Evolutionary conservation across 2,888 invertebrate species (phyloP).

Genomic region (Ormyrus nitidulus): DNA sequence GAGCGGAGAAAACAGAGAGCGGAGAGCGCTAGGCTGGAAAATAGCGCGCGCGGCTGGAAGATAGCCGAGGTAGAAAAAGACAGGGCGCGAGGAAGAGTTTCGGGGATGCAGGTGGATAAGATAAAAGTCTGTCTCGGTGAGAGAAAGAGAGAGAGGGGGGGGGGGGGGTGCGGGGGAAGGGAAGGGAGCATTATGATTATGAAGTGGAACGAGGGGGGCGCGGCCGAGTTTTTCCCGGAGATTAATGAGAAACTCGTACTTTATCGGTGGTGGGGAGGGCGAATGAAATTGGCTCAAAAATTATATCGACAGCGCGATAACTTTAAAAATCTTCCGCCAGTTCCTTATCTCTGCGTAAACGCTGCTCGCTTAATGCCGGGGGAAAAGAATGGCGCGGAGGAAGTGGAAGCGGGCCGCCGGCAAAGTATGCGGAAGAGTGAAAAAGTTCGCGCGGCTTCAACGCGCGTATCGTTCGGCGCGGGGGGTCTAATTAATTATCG

Average conservation of each 20-base stretch:
- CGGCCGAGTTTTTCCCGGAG: conserved; percentile 16
- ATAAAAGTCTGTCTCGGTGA: conserved; percentile 55
- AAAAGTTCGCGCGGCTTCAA: conserved; percentile 4
- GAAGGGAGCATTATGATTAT: background rate
- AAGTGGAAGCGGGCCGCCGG: background rate
- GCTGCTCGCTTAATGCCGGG: conserved; percentile 12
- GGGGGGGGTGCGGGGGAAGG: conserved; percentile 1
- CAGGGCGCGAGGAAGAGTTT: conserved; percentile 30
- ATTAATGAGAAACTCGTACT: conserved; percentile 47
- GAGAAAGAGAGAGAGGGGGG: conserved; percentile 53
- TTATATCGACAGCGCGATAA: conserved; percentile 42
- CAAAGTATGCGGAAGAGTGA: conserved; percentile 3
- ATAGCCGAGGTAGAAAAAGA: conserved; percentile 30
- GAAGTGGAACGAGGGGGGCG: conserved; percentile 18
- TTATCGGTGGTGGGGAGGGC: conserved; percentile 9
- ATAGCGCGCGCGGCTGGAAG: conserved; percentile 18
- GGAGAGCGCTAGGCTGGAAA: background rate
- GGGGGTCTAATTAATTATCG: conserved; percentile 34
- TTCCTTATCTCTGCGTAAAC: conserved; percentile 33
- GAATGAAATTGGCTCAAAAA: conserved; percentile 46
- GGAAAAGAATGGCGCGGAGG: background rate
- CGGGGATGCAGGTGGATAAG: conserved; percentile 29
- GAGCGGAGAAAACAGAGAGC: background rate
- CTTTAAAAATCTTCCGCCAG: conserved; percentile 46
- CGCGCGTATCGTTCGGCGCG: background rate